These are phyloP conservation scores for Apodemia zela DNA, from an alignment of 2,888 invertebrate species.

Conservation along the genomic window DNA sequence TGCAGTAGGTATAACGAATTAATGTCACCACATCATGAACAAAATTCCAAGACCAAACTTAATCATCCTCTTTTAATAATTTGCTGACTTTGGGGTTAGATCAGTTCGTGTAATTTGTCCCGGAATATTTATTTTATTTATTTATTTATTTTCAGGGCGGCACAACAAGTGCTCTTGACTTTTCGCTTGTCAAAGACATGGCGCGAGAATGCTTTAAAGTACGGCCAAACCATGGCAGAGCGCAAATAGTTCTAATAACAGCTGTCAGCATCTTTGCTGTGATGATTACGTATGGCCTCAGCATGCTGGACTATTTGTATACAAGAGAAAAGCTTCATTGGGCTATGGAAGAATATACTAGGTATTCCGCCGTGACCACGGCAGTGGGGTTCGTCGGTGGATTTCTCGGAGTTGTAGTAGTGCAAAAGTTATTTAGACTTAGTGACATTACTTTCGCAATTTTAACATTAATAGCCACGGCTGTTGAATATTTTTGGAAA, in stretches of 20 bases:
- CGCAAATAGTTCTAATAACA: slow-evolving; percentile 64
- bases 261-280: slow-evolving; percentile 41
- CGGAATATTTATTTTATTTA: too few species aligned
- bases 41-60: not conserved
- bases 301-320: slow-evolving; percentile 77
- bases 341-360: slow-evolving; percentile 79
- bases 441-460: slow-evolving; percentile 41
- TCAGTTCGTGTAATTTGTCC: too few species aligned
- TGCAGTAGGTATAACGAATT: too few species aligned
- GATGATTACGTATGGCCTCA: slow-evolving; percentile 58
- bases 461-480: slow-evolving; percentile 39
- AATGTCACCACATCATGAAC: too few species aligned
- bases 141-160: slow-evolving; percentile 44
- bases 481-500: slow-evolving; percentile 45
- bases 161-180: slow-evolving; percentile 47
- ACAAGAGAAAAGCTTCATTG: slow-evolving; percentile 81
- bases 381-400: slow-evolving; percentile 71
- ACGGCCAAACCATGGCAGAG: slow-evolving; percentile 67
- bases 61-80: not conserved
- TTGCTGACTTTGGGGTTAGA: too few species aligned
- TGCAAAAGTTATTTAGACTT: slow-evolving; percentile 56
- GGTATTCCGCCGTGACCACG: slow-evolving; percentile 67
- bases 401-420: slow-evolving; percentile 47
- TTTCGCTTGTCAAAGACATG: slow-evolving; percentile 63
- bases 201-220: slow-evolving; percentile 62